Percentiles rank a stretch among this genome's conserved stretches.
phyloP scores from a whole-genome alignment of 2,797 vertebrate genomes.

The Xenops minutus region DNA sequence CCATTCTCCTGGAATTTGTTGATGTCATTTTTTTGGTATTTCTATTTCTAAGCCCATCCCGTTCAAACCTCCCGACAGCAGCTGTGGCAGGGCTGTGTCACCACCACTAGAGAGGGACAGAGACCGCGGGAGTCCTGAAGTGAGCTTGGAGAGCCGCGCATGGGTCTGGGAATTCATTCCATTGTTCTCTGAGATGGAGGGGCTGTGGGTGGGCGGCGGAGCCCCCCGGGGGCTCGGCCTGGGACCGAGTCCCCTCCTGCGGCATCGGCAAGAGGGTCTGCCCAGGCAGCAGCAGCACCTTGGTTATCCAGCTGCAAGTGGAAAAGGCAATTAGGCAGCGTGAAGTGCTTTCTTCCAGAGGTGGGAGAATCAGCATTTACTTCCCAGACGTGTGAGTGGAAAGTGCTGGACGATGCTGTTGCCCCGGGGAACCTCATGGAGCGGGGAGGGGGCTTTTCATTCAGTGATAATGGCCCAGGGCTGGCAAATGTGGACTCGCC shows the following conservation, averaged over 20 bases:
- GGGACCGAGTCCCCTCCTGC: background rate
- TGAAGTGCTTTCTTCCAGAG: slow-evolving; percentile 19
- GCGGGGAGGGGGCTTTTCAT: background rate
- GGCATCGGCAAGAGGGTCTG: background rate
- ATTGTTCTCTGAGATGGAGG: background rate
- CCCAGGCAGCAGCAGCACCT: background rate
- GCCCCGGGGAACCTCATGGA: background rate
- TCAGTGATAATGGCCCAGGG: background rate
- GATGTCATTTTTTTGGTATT: background rate
- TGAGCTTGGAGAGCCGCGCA: background rate
- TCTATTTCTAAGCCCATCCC: background rate
- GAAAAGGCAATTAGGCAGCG: background rate
- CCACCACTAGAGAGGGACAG: slow-evolving; percentile 25
- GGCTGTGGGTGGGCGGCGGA: background rate
- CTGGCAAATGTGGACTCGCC: background rate
- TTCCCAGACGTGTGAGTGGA: slow-evolving; percentile 4
- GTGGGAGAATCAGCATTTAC: background rate
- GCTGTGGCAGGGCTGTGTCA: background rate
- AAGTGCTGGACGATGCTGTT: background rate
- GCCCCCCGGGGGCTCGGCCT: background rate
- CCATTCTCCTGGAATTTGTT: background rate
- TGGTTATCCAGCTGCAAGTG: background rate
- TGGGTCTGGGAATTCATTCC: background rate
- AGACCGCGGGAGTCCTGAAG: accelerated
- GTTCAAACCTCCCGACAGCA: accelerated